phyloP scores from a whole-genome alignment of 1,140 invertebrate genomes.

The Carposina sasakii region DNA sequence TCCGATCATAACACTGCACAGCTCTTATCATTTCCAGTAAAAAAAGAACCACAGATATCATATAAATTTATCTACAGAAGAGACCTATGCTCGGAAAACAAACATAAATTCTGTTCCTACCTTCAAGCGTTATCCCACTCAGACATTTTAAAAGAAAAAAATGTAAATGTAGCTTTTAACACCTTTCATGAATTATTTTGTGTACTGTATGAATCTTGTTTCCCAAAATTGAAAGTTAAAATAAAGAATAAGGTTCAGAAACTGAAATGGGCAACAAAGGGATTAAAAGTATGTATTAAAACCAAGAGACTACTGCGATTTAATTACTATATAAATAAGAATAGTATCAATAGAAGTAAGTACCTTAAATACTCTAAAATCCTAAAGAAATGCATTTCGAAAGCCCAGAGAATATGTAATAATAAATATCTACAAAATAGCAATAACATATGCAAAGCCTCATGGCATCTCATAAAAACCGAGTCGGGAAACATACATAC shows the following conservation, averaged over 20 bases:
- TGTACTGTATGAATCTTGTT: conserved; percentile 10
- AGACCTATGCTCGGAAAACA: conserved; percentile 11
- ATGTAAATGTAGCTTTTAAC: conserved; percentile 14
- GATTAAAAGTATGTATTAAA: conserved; percentile 14
- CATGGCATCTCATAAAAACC: too few relatives aligned
- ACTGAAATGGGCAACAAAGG: conserved; percentile 16
- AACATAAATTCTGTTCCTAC: conserved; percentile 8
- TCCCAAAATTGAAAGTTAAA: conserved; percentile 5
- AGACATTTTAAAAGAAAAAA: conserved; percentile 10
- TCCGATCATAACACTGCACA: conserved; percentile 21
- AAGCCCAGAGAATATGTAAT: too few relatives aligned
- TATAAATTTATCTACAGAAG: conserved; percentile 1
- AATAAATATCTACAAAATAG: too few relatives aligned
- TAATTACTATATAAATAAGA: too few relatives aligned
- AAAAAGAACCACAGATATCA: neutral
- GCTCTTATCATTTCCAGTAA: neutral
- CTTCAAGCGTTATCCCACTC: neutral
- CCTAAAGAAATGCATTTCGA: too few relatives aligned
- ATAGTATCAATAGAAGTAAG: too few relatives aligned
- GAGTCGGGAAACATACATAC: too few relatives aligned
- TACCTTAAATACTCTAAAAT: too few relatives aligned
- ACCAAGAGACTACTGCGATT: too few relatives aligned
- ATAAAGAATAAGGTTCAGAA: conserved; percentile 13
- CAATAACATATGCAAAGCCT: too few relatives aligned
- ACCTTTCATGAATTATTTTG: conserved; percentile 11